Percentiles rank a stretch among this genome's conserved stretches.
Conservation (phyloP, 1,140 invertebrate species). For the Apis dorsata region DNA sequence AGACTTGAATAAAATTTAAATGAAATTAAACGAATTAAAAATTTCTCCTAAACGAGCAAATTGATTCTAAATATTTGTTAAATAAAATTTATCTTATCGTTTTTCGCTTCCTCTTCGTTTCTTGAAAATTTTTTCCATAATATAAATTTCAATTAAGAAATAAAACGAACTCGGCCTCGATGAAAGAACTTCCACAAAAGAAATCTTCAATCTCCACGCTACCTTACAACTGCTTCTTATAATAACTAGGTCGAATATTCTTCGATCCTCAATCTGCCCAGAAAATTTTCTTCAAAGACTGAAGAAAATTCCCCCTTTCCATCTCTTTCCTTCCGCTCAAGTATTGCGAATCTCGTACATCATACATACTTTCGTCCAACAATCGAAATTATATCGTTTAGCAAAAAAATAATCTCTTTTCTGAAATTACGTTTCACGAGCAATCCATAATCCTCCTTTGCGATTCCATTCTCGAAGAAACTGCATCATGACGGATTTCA, state of each 20-base stretch:
- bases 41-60: too few species aligned
- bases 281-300: background rate
- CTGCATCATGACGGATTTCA: conserved; percentile 14
- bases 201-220: background rate
- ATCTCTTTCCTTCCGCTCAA: background rate
- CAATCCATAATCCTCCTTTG: conserved; percentile 18
- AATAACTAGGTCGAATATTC: background rate
- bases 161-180: background rate
- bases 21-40: background rate
- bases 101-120: too few species aligned
- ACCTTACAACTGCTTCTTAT: background rate
- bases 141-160: background rate
- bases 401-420: background rate
- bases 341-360: background rate
- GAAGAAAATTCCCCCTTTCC: background rate
- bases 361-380: background rate
- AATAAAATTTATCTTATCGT: too few species aligned
- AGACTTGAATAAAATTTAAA: background rate
- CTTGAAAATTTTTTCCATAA: too few species aligned
- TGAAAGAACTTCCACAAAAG: background rate
- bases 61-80: too few species aligned
- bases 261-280: background rate
- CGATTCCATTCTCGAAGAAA: background rate
- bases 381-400: background rate
- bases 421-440: background rate